These are phyloP conservation scores for Hemitrygon akajei DNA, from an alignment of 2,797 vertebrate species.

Conservation along the genomic window DNA sequence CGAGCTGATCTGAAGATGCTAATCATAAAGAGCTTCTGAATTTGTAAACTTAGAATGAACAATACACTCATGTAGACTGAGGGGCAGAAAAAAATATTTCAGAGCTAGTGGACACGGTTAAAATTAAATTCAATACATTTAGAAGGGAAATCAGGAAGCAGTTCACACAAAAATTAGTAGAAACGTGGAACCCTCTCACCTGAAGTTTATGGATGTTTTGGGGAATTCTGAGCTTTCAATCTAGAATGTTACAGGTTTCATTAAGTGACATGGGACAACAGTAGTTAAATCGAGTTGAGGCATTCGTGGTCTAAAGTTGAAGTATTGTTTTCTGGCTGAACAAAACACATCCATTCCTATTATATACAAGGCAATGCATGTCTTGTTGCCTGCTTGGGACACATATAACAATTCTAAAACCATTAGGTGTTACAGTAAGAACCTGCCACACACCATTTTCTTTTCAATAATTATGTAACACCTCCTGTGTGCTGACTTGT, in stretches of 20 bases:
- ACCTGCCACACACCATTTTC: background rate
- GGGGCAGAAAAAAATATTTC: background rate
- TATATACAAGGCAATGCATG: background rate
- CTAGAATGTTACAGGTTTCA: background rate
- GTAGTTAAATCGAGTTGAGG: background rate
- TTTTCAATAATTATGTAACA: background rate
- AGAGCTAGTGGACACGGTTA: background rate
- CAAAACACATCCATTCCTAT: background rate
- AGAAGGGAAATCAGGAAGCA: background rate
- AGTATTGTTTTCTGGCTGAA: too few relatives aligned
- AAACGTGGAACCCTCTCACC: background rate
- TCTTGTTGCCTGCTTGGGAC: background rate
- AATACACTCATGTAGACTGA: background rate
- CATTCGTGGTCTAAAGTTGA: background rate
- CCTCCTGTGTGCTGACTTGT: background rate
- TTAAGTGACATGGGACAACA: background rate
- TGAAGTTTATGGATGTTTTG: background rate
- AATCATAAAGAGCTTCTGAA: too few relatives aligned
- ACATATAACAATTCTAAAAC: background rate
- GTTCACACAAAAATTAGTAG: background rate
- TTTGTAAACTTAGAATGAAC: background rate
- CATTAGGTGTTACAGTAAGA: background rate
- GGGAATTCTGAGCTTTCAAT: background rate
- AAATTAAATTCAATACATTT: background rate
- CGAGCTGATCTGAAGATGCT: background rate